phyloP scores from a whole-genome alignment of 2,888 invertebrate species.

The Oligia strigilis region DNA sequence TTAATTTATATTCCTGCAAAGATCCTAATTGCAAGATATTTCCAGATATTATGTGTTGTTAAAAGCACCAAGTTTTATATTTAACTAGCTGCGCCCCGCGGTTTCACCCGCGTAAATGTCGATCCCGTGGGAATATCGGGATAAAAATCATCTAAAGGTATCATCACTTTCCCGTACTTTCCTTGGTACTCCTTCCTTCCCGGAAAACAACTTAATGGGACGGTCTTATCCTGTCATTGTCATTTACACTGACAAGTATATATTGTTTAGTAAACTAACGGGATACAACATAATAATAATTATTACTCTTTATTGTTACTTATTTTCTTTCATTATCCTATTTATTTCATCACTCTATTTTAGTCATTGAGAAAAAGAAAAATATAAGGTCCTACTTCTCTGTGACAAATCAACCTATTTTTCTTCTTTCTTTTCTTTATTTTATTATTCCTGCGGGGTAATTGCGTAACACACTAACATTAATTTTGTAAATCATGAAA shows the following conservation, averaged over 20 bases:
- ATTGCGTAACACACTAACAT: no score
- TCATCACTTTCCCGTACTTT: neutral
- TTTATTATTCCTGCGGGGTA: no score
- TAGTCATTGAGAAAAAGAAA: neutral
- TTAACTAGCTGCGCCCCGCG: no score
- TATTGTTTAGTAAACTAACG: constrained; percentile 6
- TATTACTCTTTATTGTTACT: neutral
- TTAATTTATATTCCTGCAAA: no score
- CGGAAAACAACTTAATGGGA: constrained; percentile 13
- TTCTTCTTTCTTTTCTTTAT: no score
- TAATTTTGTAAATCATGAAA: no score
- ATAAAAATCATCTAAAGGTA: neutral
- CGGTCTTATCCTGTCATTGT: constrained; percentile 10
- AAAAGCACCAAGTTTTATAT: neutral
- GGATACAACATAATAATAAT: neutral
- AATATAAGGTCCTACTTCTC: neutral
- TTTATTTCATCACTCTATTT: neutral
- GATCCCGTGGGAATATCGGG: no score
- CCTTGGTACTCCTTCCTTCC: constrained; percentile 6
- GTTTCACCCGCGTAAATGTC: no score
- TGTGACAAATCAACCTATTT: no score
- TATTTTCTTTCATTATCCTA: neutral
- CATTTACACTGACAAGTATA: constrained; percentile 1
- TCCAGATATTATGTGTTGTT: neutral
- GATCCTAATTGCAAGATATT: neutral